phyloP scores from a whole-genome alignment of 2,888 invertebrate species.

The Drosophila antonietae region DNA sequence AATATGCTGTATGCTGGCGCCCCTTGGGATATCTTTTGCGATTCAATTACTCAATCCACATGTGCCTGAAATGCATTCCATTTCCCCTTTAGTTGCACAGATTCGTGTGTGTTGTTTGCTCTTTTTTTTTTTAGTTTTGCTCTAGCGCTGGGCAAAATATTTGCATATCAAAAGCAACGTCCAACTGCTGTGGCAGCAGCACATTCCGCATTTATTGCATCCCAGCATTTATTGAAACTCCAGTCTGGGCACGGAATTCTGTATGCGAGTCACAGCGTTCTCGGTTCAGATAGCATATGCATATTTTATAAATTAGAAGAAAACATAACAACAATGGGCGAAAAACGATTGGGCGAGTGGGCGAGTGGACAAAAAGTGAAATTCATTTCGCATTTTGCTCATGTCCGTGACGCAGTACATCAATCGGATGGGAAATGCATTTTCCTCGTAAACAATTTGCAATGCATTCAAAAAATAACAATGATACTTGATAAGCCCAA shows the following conservation, averaged over 20 bases:
- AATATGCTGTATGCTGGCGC: not conserved
- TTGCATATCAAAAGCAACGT: conserved; percentile 64
- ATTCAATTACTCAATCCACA: conserved; percentile 44
- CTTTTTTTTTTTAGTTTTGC: conserved; percentile 3
- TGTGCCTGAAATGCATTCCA: conserved; percentile 22
- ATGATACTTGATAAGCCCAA: conserved; percentile 22
- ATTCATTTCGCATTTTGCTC: conserved; percentile 72
- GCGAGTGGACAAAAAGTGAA: conserved; percentile 58
- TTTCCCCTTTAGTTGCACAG: conserved; percentile 27
- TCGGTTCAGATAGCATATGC: conserved; percentile 42
- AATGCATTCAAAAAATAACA: conserved; percentile 36
- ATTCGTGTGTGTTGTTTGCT: conserved; percentile 22
- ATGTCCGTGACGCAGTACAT: conserved; percentile 69
- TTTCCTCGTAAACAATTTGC: conserved; percentile 40
- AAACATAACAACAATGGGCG: conserved; percentile 5
- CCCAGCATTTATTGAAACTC: conserved; percentile 37
- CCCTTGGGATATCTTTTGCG: conserved; percentile 6
- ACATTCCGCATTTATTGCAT: conserved; percentile 29
- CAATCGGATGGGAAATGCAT: conserved; percentile 72
- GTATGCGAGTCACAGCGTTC: conserved; percentile 59
- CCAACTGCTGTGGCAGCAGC: conserved; percentile 24
- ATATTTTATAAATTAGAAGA: conserved; percentile 55
- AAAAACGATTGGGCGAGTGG: not conserved
- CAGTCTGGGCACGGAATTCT: conserved; percentile 44
- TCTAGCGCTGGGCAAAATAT: conserved; percentile 32